A percentile compares a stretch with the other conserved stretches of the same genome.
These are phyloP conservation scores for Scelioninae gen. 1 DNA, from an alignment of 2,888 invertebrate species.

Conservation along the genomic window DNA sequence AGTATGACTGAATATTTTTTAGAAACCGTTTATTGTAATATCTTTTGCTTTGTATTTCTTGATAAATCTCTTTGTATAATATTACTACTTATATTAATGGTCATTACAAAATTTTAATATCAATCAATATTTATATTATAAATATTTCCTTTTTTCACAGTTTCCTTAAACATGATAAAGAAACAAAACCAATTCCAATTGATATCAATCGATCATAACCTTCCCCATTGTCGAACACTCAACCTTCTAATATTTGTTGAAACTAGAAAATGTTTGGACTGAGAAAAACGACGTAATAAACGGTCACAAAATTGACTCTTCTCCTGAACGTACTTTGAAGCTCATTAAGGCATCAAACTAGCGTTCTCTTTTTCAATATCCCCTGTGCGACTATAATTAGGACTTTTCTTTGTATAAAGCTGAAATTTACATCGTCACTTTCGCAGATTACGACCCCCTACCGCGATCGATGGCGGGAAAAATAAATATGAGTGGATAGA, in stretches of 20 bases:
- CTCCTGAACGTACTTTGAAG: slow-evolving; percentile 30
- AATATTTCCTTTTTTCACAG: no score
- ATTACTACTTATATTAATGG: no score
- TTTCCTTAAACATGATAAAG: no score
- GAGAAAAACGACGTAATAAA: slow-evolving; percentile 51
- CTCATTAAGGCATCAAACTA: slow-evolving; percentile 50
- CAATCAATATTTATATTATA: no score
- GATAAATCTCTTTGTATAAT: no score
- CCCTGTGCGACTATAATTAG: slow-evolving; percentile 36
- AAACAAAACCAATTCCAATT: no score
- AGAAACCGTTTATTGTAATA: no score
- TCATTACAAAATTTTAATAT: no score
- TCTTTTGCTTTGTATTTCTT: no score
- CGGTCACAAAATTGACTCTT: slow-evolving; percentile 47
- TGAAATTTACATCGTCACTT: slow-evolving; percentile 58
- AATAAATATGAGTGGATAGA: slow-evolving; percentile 49
- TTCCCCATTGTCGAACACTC: no score
- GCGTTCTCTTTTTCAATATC: slow-evolving; percentile 34
- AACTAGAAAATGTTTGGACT: slow-evolving; percentile 35
- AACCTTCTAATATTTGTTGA: slow-evolving; percentile 40
- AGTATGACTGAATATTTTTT: no score
- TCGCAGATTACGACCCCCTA: slow-evolving; percentile 30
- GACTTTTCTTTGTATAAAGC: slow-evolving; percentile 50
- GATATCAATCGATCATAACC: no score
- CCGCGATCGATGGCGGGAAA: slow-evolving; percentile 27